phyloP scores from a whole-genome alignment of 2,797 vertebrate species.

The Cryptoblepharus egeriae region DNA sequence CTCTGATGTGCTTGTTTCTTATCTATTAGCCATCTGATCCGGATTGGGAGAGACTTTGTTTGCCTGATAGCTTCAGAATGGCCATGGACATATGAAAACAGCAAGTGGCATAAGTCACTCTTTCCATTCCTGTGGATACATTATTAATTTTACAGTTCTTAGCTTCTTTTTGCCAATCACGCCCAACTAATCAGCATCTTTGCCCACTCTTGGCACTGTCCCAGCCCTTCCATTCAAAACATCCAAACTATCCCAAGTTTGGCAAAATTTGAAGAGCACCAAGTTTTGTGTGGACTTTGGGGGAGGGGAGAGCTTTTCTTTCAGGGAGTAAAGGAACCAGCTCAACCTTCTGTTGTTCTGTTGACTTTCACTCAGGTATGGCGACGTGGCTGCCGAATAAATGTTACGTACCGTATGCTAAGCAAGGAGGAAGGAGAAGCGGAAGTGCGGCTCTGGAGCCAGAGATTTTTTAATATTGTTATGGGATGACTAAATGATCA shows the following conservation, averaged over 20 bases:
- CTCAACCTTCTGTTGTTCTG: background rate
- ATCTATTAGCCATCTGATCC: too few relatives aligned
- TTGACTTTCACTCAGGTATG: slow-evolving; percentile 60
- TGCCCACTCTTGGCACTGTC: background rate
- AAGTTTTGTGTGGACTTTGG: background rate
- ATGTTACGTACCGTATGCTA: slow-evolving; percentile 52
- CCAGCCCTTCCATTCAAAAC: background rate
- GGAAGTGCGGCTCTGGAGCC: slow-evolving; percentile 66
- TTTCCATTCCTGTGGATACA: too few relatives aligned
- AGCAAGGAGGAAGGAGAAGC: slow-evolving; percentile 61
- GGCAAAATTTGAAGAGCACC: background rate
- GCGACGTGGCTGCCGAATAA: slow-evolving; percentile 50
- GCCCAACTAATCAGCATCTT: background rate
- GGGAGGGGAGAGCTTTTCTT: background rate
- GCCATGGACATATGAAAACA: too few relatives aligned
- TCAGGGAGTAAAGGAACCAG: background rate
- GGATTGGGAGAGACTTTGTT: too few relatives aligned
- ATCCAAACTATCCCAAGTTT: background rate
- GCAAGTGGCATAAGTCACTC: too few relatives aligned
- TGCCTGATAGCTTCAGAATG: too few relatives aligned
- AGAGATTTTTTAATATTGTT: slow-evolving; percentile 61
- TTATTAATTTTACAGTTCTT: background rate
- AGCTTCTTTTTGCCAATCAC: background rate
- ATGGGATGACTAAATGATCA: background rate
- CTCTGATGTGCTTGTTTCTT: too few relatives aligned